Conservation (phyloP, 1,140 invertebrate genomes). For the Xylocopa sonorina region DNA sequence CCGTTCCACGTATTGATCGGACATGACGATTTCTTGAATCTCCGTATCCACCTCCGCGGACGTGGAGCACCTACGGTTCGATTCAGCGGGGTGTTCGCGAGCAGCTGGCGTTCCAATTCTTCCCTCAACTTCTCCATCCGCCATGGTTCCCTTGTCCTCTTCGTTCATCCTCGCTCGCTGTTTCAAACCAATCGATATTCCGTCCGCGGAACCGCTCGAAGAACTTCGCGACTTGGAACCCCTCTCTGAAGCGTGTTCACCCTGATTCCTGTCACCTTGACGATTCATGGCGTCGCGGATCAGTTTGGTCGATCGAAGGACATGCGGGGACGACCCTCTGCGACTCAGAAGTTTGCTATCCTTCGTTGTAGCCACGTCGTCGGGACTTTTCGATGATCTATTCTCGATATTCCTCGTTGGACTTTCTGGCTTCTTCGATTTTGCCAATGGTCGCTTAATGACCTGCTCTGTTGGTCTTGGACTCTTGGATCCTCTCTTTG, state of each 20-base stretch:
- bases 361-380: background rate
- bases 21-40: conserved; percentile 49
- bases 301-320: conserved; percentile 42
- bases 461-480: background rate
- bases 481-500: background rate
- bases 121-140: background rate
- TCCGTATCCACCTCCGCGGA: conserved; percentile 45
- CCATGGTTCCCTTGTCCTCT: background rate
- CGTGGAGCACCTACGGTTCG: conserved; percentile 23
- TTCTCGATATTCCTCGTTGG: background rate
- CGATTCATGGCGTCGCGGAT: conserved; percentile 48
- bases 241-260: background rate
- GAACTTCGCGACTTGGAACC: background rate
- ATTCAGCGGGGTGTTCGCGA: background rate
- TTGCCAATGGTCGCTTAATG: too few relatives aligned
- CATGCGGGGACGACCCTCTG: conserved; percentile 13
- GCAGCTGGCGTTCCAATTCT: background rate
- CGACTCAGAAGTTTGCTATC: background rate
- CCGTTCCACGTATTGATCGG: conserved; percentile 42
- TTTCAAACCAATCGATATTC: background rate
- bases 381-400: conserved; percentile 25
- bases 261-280: background rate
- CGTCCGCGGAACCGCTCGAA: background rate
- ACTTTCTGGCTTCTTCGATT: background rate
- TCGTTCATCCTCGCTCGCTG: background rate